Evolutionary conservation across 2,797 vertebrate genomes (phyloP), one percentile per base, ranked within the genome.

Genomic region (Hipposideros larvatus): DNA sequence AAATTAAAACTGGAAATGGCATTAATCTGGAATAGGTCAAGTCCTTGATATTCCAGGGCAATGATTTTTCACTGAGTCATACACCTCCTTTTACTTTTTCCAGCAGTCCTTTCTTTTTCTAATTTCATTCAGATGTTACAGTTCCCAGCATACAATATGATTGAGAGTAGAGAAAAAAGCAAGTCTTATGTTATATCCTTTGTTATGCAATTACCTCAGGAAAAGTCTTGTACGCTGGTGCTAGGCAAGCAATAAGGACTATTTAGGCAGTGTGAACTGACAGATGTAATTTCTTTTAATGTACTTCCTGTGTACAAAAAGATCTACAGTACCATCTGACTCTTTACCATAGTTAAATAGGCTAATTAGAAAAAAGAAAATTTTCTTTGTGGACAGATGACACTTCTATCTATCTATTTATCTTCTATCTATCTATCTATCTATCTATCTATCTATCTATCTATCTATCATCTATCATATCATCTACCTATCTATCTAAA

Each of bases 121-220:
- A 77, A 94, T 74, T 77, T 79, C 41, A 66, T 78, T 92, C 63
- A 59, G 41, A 93, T 85, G 55, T 86, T 46, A 71, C 11, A 86
- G 59, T 89, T 90, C 19, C 11, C 8, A 68, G 6, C 73, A 61
- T 83, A n/a, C 15, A 78, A 34, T 6, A 26, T n/a, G 16, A 55
- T 31, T 26, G 9, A 86, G 43, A 68, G 11, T n/a, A 63, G 24
- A 92, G 28, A 89, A 90, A 53, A 11, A 11, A 63, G 13, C 37
- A 84, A 43, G 22, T 46, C 1, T 21, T 83, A 7, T 11, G 41
- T 51, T 48, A 15, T 31, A 19, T 61, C 34, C 11, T 78, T 34
- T 59, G 26, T 53, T 94, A 43, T 65, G 9, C 5, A 77, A 2
- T 91, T 55, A 94, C 14, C 31, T 83, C 34, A 61, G 71, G 34